phyloP scores from a whole-genome alignment of 2,797 vertebrate species.

The Urosaurus nigricauda region DNA sequence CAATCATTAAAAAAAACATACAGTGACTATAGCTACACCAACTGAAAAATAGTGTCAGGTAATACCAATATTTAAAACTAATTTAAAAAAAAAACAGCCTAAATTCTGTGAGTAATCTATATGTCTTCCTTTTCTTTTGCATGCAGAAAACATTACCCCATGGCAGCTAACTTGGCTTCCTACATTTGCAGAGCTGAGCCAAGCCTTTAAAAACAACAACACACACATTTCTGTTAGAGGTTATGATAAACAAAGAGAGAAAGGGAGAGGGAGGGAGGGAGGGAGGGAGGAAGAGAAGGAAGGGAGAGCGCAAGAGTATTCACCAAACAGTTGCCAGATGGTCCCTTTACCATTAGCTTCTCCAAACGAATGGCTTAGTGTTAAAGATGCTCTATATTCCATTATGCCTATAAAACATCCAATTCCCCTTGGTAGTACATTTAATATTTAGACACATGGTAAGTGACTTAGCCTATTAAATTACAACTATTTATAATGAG shows the following conservation, averaged over 20 bases:
- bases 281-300: no score
- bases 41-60: neutral
- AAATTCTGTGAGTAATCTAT: neutral
- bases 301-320: no score
- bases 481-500: conserved; percentile 19
- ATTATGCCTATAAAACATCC: conserved; percentile 16
- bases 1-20: neutral
- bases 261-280: no score
- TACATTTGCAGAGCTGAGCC: neutral
- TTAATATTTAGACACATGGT: conserved; percentile 20
- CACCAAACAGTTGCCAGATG: conserved; percentile 22
- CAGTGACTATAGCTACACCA: no score
- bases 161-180: neutral
- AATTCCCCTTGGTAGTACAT: conserved; percentile 19
- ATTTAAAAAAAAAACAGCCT: neutral
- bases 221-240: neutral
- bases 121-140: no score
- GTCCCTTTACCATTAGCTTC: conserved; percentile 21
- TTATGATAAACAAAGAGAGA: conserved; percentile 24
- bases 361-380: conserved; percentile 32
- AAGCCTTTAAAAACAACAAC: neutral
- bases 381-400: conserved; percentile 27
- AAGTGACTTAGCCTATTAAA: conserved; percentile 35
- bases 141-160: neutral
- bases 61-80: conserved; percentile 16